Evolutionary conservation across 2,888 invertebrate species (phyloP).

Genomic region (Papilio demoleus): DNA sequence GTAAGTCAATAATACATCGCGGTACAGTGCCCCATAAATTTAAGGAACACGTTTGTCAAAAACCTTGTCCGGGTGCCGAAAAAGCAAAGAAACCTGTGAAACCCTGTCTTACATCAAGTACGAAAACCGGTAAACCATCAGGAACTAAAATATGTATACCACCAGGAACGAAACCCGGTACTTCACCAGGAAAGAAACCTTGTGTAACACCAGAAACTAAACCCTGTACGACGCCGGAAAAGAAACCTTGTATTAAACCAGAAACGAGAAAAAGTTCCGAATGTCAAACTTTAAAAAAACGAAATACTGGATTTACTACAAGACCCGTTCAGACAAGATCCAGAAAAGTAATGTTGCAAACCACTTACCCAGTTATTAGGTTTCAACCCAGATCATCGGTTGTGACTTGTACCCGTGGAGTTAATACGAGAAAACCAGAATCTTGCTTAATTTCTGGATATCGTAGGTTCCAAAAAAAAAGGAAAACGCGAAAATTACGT

Average conservation of each 20-base stretch:
- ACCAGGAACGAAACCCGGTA: neutral
- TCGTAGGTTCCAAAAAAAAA: conserved; percentile 14
- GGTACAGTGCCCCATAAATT: conserved; percentile 10
- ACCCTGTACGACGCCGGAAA: neutral
- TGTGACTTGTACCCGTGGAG: conserved; percentile 15
- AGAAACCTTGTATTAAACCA: neutral
- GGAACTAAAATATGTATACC: neutral
- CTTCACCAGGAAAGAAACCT: neutral
- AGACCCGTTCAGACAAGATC: conserved; percentile 7
- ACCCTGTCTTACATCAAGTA: neutral
- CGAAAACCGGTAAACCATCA: neutral
- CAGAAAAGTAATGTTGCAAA: conserved; percentile 11
- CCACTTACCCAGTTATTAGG: conserved; percentile 28
- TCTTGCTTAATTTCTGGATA: neutral
- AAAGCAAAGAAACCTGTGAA: neutral
- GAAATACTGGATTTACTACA: conserved; percentile 6
- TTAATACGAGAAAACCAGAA: conserved; percentile 9
- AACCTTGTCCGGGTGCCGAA: neutral
- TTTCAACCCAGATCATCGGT: conserved; percentile 5
- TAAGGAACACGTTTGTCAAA: neutral
- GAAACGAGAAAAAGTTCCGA: too few relatives aligned
- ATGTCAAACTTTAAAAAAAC: neutral
- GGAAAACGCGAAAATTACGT: conserved; percentile 19
- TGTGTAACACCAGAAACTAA: neutral
- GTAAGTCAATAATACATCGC: conserved; percentile 9